These are phyloP conservation scores for Ictidomys tridecemlineatus DNA, from an alignment of 2,113 vertebrate genomes.

Conservation along the genomic window DNA sequence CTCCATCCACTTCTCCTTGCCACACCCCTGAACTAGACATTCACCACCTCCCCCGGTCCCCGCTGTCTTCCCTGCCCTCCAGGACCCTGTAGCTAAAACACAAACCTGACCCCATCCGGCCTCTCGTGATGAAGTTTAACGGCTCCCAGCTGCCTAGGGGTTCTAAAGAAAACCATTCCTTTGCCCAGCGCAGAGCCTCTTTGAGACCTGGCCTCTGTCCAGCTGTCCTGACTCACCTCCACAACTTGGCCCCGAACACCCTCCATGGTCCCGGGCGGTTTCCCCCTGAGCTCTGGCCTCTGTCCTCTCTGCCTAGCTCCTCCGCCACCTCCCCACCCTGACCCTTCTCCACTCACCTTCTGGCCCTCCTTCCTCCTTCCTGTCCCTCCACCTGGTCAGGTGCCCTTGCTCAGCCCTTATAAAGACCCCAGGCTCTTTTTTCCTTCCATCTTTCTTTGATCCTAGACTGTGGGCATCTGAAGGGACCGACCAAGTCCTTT, in stretches of 20 bases:
- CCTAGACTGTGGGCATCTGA: not conserved
- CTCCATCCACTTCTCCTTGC: not conserved
- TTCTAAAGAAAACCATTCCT: not conserved
- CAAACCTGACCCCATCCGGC: not conserved
- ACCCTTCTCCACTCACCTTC: not conserved
- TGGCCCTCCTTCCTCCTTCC: accelerated
- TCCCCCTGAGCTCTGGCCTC: not conserved
- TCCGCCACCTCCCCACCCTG: not conserved
- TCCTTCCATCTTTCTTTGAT: not conserved
- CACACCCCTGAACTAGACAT: not conserved
- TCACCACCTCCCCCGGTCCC: not conserved
- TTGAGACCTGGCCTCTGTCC: not conserved
- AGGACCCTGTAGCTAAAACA: too few relatives aligned
- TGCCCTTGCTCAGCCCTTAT: too few relatives aligned
- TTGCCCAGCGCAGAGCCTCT: not conserved
- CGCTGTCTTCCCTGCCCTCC: too few relatives aligned
- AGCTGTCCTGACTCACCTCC: not conserved
- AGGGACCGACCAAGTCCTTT: too few relatives aligned
- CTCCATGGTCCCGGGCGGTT: not conserved
- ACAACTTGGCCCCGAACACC: accelerated
- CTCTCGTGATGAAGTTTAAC: not conserved
- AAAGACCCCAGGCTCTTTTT: accelerated
- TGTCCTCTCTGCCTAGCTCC: not conserved
- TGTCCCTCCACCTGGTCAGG: accelerated
- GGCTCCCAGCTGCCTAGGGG: not conserved